A percentile compares a stretch with the other conserved stretches of the same genome.
Evolutionary conservation across 1,140 invertebrate genomes (phyloP).

Genomic region (Trichogramma pretiosum): DNA sequence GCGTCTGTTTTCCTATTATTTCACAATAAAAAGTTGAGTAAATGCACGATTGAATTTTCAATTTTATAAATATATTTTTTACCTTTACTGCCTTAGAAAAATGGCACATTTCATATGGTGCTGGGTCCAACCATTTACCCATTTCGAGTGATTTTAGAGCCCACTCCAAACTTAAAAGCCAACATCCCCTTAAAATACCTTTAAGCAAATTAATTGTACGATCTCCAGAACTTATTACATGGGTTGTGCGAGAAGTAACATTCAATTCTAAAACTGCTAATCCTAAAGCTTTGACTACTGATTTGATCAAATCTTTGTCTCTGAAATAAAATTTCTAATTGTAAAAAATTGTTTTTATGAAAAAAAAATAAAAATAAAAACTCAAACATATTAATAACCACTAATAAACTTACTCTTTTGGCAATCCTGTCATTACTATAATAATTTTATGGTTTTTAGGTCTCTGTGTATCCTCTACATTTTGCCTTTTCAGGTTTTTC

Average conservation of each 20-base stretch:
- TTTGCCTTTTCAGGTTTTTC: slow-evolving; percentile 9
- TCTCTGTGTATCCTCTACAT: slow-evolving; percentile 7
- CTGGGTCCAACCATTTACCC: slow-evolving; percentile 33
- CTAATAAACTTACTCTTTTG: slow-evolving; percentile 26
- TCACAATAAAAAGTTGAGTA: neutral
- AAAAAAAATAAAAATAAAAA: slow-evolving; percentile 4
- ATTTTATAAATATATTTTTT: slow-evolving; percentile 8
- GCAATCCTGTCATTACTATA: slow-evolving; percentile 34
- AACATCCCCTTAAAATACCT: slow-evolving; percentile 44
- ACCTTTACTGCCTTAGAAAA: slow-evolving; percentile 40
- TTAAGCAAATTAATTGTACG: slow-evolving; percentile 43
- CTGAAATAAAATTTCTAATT: slow-evolving; percentile 23
- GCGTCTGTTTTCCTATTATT: slow-evolving; percentile 34
- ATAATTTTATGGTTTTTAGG: slow-evolving; percentile 22
- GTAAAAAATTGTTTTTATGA: slow-evolving; percentile 6
- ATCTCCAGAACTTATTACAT: slow-evolving; percentile 39
- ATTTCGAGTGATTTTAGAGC: slow-evolving; percentile 34
- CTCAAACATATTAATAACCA: neutral
- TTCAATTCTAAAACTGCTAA: slow-evolving; percentile 28
- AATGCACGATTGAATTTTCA: neutral
- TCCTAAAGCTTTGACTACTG: slow-evolving; percentile 29
- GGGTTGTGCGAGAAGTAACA: slow-evolving; percentile 37
- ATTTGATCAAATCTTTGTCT: slow-evolving; percentile 33
- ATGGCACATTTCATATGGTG: slow-evolving; percentile 36
- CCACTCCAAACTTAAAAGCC: slow-evolving; percentile 42